Conservation (phyloP, 2,888 invertebrate species). For the Clanis bilineata region DNA sequence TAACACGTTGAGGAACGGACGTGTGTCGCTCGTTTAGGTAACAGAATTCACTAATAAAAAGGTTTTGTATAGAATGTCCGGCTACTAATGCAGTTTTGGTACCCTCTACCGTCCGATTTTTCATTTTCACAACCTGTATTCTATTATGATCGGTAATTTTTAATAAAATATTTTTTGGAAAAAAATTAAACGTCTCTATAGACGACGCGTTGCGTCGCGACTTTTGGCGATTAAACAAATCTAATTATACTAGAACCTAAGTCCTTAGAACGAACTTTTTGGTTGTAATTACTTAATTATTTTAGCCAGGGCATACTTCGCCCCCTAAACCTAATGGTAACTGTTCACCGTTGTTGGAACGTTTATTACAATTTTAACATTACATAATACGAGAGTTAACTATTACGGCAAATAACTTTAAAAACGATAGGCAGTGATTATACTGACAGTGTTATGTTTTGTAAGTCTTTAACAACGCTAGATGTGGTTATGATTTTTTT, state of each 20-base stretch:
- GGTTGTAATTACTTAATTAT: slow-evolving; percentile 78
- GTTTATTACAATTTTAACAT: slow-evolving; percentile 72
- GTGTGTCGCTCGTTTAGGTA: slow-evolving; percentile 76
- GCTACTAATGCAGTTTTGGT: slow-evolving; percentile 21
- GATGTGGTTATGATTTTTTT: slow-evolving; percentile 30
- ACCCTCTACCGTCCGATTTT: slow-evolving; percentile 20
- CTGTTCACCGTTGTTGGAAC: slow-evolving; percentile 81
- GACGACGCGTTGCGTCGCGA: slow-evolving; percentile 38
- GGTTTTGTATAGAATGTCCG: slow-evolving; percentile 33
- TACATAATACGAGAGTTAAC: slow-evolving; percentile 67
- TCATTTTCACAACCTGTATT: slow-evolving; percentile 19
- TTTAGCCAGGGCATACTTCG: slow-evolving; percentile 55
- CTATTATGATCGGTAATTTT: neutral
- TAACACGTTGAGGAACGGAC: slow-evolving; percentile 80
- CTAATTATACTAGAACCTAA: slow-evolving; percentile 73
- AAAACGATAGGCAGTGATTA: slow-evolving; percentile 66
- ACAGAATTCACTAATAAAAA: slow-evolving; percentile 52
- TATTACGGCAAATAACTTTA: slow-evolving; percentile 64
- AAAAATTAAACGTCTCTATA: slow-evolving; percentile 23
- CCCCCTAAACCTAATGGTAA: slow-evolving; percentile 75
- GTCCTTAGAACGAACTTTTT: slow-evolving; percentile 82
- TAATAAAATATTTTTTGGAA: neutral
- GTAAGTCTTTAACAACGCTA: slow-evolving; percentile 45
- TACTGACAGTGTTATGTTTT: slow-evolving; percentile 59
- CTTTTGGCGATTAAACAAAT: slow-evolving; percentile 47